Evolutionary conservation across 2,888 invertebrate species (phyloP).

Genomic region (Pristionchus entomophagus): DNA sequence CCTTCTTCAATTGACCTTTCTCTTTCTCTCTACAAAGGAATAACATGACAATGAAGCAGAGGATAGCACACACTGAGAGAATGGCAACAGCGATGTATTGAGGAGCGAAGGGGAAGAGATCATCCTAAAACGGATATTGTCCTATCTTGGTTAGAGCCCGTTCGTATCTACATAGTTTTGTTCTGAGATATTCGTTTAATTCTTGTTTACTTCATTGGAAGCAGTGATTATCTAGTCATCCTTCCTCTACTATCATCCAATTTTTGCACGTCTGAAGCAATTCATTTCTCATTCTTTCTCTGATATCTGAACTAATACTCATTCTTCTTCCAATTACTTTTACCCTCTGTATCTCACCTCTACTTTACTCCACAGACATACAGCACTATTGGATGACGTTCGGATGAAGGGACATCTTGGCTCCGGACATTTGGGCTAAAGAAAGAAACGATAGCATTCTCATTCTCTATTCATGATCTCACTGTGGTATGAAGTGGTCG

Average conservation of each 20-base stretch:
- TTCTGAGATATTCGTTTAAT: too few relatives aligned
- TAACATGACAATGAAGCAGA: constrained; percentile 41
- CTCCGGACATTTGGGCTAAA: constrained; percentile 58
- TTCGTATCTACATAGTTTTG: too few relatives aligned
- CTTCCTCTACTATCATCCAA: too few relatives aligned
- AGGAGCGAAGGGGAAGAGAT: constrained; percentile 48
- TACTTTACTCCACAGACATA: constrained; percentile 60
- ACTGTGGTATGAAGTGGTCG: constrained; percentile 40
- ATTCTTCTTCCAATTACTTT: too few relatives aligned
- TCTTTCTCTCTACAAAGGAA: constrained; percentile 43
- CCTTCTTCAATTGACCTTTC: constrained; percentile 27
- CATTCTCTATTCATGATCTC: background rate
- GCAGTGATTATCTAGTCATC: too few relatives aligned
- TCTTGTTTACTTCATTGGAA: too few relatives aligned
- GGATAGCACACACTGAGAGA: constrained; percentile 53
- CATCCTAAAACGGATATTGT: constrained; percentile 37
- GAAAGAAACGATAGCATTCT: background rate
- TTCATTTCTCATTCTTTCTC: background rate
- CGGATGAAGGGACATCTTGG: constrained; percentile 65
- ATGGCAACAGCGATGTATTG: constrained; percentile 54
- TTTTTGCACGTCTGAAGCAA: too few relatives aligned
- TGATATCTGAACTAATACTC: too few relatives aligned
- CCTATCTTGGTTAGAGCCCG: too few relatives aligned
- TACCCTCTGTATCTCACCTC: constrained; percentile 48
- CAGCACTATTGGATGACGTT: constrained; percentile 59